phyloP scores from a whole-genome alignment of 2,888 invertebrate genomes.

The Lamellibrachia satsuma region DNA sequence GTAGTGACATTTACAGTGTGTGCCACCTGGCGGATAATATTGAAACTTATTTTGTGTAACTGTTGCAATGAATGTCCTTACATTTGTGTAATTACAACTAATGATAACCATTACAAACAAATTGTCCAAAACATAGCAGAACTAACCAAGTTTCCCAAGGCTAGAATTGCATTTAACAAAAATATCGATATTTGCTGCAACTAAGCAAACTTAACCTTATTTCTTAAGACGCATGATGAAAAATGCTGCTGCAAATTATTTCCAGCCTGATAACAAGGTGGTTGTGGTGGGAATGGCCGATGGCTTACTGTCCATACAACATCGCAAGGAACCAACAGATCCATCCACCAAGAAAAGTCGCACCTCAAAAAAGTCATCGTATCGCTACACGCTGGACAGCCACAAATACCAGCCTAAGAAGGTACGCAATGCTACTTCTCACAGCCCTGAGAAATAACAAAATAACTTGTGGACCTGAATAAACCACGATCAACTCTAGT shows the following conservation, averaged over 20 bases:
- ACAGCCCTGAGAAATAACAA: too few species aligned
- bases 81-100: background rate
- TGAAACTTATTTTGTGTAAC: background rate
- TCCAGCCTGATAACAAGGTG: conserved; percentile 78
- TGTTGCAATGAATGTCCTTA: background rate
- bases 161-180: background rate
- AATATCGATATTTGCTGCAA: background rate
- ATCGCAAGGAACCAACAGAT: conserved; percentile 69
- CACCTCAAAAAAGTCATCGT: conserved; percentile 47
- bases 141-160: background rate
- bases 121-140: background rate
- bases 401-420: conserved; percentile 28
- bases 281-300: conserved; percentile 92
- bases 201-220: background rate
- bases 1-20: background rate
- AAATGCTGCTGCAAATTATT: conserved; percentile 31
- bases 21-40: background rate
- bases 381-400: conserved; percentile 44
- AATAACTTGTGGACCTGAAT: too few species aligned
- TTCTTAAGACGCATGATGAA: background rate
- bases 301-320: conserved; percentile 86
- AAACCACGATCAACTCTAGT: background rate
- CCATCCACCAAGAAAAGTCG: background rate
- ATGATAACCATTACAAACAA: background rate
- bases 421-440: conserved; percentile 23